Conservation (phyloP, 2,113 vertebrate genomes). For the Pseudorectes ferrugineus region DNA sequence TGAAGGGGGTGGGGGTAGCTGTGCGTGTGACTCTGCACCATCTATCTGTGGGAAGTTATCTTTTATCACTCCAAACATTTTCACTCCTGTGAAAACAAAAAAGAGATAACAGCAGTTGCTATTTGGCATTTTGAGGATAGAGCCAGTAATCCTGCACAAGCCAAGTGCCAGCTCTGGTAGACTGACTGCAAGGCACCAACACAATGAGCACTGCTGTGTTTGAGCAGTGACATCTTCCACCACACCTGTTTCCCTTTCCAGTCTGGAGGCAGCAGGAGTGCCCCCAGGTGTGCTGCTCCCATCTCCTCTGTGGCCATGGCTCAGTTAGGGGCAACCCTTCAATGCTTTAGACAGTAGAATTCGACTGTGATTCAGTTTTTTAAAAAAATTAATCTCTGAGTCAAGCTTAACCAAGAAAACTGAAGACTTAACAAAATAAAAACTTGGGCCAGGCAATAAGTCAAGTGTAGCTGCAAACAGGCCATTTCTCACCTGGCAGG, state of each 20-base stretch:
- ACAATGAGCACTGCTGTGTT: background rate
- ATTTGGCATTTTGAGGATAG: background rate
- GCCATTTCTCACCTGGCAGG: background rate
- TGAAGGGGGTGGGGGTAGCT: accelerated
- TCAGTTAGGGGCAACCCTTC: accelerated
- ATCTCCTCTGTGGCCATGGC: background rate
- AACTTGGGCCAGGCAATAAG: background rate
- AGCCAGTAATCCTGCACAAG: background rate
- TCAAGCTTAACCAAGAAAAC: background rate
- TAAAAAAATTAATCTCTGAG: background rate
- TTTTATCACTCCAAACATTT: background rate
- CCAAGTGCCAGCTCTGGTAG: accelerated
- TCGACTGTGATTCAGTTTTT: background rate
- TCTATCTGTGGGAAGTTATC: background rate
- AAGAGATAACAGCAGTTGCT: background rate
- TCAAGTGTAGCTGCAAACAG: background rate
- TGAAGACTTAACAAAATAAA: background rate
- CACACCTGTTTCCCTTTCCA: background rate
- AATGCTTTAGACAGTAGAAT: background rate
- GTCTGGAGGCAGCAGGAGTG: background rate
- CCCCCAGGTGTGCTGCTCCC: background rate
- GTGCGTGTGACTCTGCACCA: accelerated
- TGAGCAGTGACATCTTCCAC: background rate
- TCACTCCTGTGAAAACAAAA: background rate
- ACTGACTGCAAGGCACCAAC: background rate